phyloP scores from a whole-genome alignment of 2,888 invertebrate genomes.

The Tiphia femorata region DNA sequence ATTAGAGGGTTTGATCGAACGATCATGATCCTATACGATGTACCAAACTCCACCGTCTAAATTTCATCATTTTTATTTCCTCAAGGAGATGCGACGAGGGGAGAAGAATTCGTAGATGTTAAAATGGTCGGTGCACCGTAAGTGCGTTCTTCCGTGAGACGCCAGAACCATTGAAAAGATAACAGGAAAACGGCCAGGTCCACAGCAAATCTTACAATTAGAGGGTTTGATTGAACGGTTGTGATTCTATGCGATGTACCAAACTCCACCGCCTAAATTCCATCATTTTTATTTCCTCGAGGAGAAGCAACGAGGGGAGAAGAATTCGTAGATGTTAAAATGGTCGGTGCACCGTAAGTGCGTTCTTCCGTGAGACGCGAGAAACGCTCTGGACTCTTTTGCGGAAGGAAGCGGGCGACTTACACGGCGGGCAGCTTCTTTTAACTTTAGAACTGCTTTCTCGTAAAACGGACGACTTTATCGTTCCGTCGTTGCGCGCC shows the following conservation, averaged over 20 bases:
- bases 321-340: slow-evolving; percentile 6
- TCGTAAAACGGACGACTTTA: slow-evolving; percentile 46
- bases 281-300: background rate
- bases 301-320: background rate
- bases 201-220: too few relatives aligned
- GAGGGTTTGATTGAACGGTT: too few relatives aligned
- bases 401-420: background rate
- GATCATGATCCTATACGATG: too few relatives aligned
- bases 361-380: slow-evolving; percentile 16
- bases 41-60: too few relatives aligned
- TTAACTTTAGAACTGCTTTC: slow-evolving; percentile 39
- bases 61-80: too few relatives aligned
- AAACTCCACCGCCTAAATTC: too few relatives aligned
- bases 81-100: background rate
- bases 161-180: too few relatives aligned
- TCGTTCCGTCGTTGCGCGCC: slow-evolving; percentile 21
- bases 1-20: too few relatives aligned
- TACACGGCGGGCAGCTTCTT: slow-evolving; percentile 14
- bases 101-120: slow-evolving; percentile 2
- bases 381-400: background rate
- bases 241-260: too few relatives aligned
- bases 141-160: slow-evolving; percentile 22
- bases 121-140: slow-evolving; percentile 6
- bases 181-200: too few relatives aligned
- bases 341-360: slow-evolving; percentile 10